Percentiles rank a stretch among this genome's conserved stretches.
Conservation (phyloP, 2,888 invertebrate species). For the Sturmia bella region DNA sequence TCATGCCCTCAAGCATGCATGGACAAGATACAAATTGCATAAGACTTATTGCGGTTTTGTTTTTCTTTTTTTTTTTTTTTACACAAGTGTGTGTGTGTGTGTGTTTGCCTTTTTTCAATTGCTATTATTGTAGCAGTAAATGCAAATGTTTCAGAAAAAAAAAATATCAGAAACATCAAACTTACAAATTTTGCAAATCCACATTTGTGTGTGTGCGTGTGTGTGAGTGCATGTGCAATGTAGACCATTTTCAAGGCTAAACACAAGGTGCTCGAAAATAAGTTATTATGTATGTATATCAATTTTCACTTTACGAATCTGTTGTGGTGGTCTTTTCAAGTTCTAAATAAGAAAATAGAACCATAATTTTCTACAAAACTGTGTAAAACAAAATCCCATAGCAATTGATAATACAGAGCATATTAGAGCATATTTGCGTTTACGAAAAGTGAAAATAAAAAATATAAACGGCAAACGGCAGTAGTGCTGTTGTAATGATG, state of each 20-base stretch:
- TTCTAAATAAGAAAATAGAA: no score
- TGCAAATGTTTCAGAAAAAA: conserved; percentile 8
- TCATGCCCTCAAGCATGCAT: conserved; percentile 22
- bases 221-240: not conserved
- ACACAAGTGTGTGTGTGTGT: not conserved
- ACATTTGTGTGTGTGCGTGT: not conserved
- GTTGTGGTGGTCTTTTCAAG: no score
- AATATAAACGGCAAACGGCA: conserved; percentile 27
- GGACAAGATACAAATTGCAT: conserved; percentile 40
- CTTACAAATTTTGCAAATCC: not conserved
- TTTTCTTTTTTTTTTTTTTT: not conserved
- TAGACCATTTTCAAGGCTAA: conserved; percentile 8
- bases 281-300: no score
- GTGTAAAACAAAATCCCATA: not conserved
- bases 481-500: conserved; percentile 45
- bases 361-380: no score
- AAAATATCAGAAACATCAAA: conserved; percentile 9
- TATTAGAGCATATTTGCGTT: conserved; percentile 8
- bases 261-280: not conserved
- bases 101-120: not conserved
- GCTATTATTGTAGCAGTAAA: conserved; percentile 2
- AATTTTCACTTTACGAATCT: no score
- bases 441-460: conserved; percentile 22
- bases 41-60: conserved; percentile 60
- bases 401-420: not conserved